These are phyloP conservation scores for Papilio polytes DNA, from an alignment of 1,140 invertebrate genomes.

Conservation along the genomic window DNA sequence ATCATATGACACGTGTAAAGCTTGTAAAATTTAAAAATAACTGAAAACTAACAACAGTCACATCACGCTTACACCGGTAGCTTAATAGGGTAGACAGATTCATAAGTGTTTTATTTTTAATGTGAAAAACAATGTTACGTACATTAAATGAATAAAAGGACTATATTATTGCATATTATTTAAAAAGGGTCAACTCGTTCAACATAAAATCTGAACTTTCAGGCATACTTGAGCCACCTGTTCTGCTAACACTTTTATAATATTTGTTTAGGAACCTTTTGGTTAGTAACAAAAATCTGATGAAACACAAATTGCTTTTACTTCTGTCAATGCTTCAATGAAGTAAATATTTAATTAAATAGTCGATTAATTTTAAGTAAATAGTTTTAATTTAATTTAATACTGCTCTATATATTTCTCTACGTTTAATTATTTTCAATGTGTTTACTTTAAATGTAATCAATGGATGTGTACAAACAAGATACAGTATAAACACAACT, in stretches of 20 bases:
- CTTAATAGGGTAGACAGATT: too few species aligned
- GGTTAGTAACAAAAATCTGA: neutral
- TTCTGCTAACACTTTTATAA: constrained; percentile 31
- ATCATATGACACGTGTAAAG: too few species aligned
- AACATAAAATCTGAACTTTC: constrained; percentile 19
- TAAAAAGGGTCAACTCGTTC: constrained; percentile 6
- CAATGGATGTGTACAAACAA: neutral
- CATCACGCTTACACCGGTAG: too few species aligned
- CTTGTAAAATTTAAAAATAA: too few species aligned
- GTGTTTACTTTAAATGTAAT: neutral
- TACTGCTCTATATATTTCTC: too few species aligned
- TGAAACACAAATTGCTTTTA: neutral
- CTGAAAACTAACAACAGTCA: too few species aligned
- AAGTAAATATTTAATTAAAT: too few species aligned
- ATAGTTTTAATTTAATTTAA: neutral
- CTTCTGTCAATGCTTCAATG: too few species aligned
- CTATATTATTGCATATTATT: neutral
- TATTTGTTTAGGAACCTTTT: constrained; percentile 30
- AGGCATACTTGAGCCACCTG: neutral
- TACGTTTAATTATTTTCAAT: neutral
- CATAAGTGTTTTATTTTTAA: neutral
- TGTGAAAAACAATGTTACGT: too few species aligned
- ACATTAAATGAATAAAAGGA: too few species aligned
- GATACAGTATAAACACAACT: neutral
- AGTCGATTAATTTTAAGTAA: neutral